Base-by-base conservation (phyloP, 2,113 vertebrate genomes). In the Pygoscelis adeliae region DNA sequence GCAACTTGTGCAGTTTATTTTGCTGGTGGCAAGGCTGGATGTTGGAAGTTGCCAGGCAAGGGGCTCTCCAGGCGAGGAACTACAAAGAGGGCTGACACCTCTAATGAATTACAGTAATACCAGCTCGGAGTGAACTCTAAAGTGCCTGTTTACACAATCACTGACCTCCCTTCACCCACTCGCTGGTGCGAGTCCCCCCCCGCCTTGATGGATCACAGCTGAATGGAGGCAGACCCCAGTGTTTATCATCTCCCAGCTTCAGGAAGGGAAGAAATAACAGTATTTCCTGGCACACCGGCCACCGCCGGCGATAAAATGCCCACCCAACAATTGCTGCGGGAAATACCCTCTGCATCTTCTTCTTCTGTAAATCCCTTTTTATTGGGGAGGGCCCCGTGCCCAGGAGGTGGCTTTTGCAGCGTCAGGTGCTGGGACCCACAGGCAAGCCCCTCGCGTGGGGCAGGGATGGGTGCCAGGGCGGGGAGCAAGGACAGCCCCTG, bases 121-220 rank as follows among this genome's bases (percentile, higher is more conserved):
- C 95, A 53, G 95, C 95, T 92, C 52, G 2, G 67, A 93, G 70
- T 96, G 95, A 96, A 95, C 93, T 92, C 96, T 95, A 22, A 97
- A 98, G 97, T 95, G 96, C 93, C 94, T 98, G 96, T 97, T 98
- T 98, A 97, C 93, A 96, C 95, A 96, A 87, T 86, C 76, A 18
- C 89, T 94, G 96, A 97, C 93, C 96, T 98, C 91, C 87, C 73
- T 73, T 97, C 96, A 88, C 73, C 96, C 78, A 5, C 90, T 53
- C 83, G 50, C 80, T 55, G 87, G 76, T 80, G 76, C 4, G 4
- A 29, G 47, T 30, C 23, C 56, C 49, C 61, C 55, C 42, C 44
- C 32, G 3, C 72, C 47, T 44, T 97, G 97, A 98, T 93, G 95
- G 96, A 97, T 97, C 93, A 10, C 97, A 98, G 97, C 97, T 96